Evolutionary conservation across 2,797 vertebrate species (phyloP).

Genomic region (Aselliscus stoliczkanus): DNA sequence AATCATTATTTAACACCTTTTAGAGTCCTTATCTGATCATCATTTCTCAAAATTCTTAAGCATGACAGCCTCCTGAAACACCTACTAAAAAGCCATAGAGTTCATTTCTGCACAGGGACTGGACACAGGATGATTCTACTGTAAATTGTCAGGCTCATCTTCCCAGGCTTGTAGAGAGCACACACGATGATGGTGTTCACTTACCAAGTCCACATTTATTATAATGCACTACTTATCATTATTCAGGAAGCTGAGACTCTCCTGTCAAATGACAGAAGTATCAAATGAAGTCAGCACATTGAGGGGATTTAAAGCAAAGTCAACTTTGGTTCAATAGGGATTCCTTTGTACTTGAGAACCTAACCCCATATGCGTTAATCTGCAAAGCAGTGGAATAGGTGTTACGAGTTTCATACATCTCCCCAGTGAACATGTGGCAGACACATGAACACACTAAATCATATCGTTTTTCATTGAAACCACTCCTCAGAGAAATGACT

Average conservation of each 20-base stretch:
- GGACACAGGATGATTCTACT: not conserved
- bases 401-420: not conserved
- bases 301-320: not conserved
- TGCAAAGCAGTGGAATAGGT: not conserved
- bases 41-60: constrained; percentile 52
- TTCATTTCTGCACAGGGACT: constrained; percentile 49
- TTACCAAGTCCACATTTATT: not conserved
- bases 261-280: not conserved
- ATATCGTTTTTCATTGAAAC: not conserved
- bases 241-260: not conserved
- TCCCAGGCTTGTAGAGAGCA: not conserved
- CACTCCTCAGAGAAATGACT: not conserved
- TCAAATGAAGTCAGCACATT: constrained; percentile 33
- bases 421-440: not conserved
- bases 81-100: constrained; percentile 32
- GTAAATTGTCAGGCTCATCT: constrained; percentile 13
- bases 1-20: constrained; percentile 61
- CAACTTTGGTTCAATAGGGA: not conserved
- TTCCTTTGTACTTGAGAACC: not conserved
- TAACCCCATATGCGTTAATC: not conserved
- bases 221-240: not conserved
- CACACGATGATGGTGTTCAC: not conserved
- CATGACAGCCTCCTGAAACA: constrained; percentile 43
- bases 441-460: not conserved
- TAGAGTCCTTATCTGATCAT: constrained; percentile 33